Conservation (phyloP, 2,888 invertebrate genomes). For the Cetonia aurata region DNA sequence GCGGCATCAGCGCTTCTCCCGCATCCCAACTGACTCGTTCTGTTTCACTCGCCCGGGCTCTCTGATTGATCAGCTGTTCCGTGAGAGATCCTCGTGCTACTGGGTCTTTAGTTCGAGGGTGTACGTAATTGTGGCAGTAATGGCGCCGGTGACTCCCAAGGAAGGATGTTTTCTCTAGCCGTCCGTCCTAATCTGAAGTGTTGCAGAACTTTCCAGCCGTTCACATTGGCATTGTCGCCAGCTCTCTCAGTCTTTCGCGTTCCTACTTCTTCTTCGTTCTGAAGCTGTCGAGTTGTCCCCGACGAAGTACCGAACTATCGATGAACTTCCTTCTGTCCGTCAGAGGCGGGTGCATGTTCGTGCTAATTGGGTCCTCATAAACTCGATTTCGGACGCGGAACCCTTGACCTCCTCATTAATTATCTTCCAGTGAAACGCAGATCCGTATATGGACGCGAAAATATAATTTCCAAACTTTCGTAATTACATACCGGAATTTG, state of each 20-base stretch:
- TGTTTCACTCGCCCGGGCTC: neutral
- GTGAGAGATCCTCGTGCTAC: neutral
- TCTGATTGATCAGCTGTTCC: slow-evolving; percentile 37
- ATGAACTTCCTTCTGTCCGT: slow-evolving; percentile 31
- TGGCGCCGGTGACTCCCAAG: neutral
- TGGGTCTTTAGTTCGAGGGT: neutral
- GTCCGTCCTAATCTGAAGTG: slow-evolving; percentile 28
- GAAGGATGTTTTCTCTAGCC: slow-evolving; percentile 9
- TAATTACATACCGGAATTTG: slow-evolving; percentile 20
- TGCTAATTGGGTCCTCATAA: slow-evolving; percentile 40
- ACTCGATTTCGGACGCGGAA: slow-evolving; percentile 34
- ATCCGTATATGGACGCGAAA: slow-evolving; percentile 11
- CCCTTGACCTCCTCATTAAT: slow-evolving; percentile 39
- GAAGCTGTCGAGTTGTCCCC: slow-evolving; percentile 8
- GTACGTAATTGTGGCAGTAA: slow-evolving; percentile 7
- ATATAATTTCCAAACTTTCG: slow-evolving; percentile 32
- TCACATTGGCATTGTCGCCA: neutral
- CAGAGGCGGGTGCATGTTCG: slow-evolving; percentile 13
- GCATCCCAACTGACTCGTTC: too few relatives aligned
- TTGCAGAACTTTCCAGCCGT: slow-evolving; percentile 13
- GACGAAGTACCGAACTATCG: slow-evolving; percentile 27
- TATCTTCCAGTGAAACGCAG: slow-evolving; percentile 34
- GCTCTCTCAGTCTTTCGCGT: neutral
- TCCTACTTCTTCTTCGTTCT: neutral
- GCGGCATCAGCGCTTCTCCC: too few relatives aligned